A percentile compares a stretch with the other conserved stretches of the same genome.
These are phyloP conservation scores for Montipora sp. DNA, from an alignment of 64 coral and sea anemone genomes.

Conservation along the genomic window DNA sequence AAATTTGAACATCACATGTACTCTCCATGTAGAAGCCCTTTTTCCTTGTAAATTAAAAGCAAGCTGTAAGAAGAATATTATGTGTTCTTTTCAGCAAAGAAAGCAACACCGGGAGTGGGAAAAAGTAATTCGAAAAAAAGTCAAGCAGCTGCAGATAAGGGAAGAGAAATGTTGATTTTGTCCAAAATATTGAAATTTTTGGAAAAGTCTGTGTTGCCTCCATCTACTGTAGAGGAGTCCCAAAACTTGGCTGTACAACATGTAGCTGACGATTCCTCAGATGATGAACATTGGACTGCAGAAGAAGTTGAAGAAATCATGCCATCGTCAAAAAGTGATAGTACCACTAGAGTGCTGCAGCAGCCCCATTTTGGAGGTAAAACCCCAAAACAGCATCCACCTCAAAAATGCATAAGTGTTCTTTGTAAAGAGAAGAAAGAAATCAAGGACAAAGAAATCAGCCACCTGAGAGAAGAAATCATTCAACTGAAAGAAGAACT, in stretches of 20 bases:
- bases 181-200: too few species aligned
- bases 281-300: constrained; percentile 3
- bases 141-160: too few species aligned
- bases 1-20: too few species aligned
- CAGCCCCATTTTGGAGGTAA: constrained; percentile 37
- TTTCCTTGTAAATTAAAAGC: too few species aligned
- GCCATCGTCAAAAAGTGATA: background rate
- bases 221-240: background rate
- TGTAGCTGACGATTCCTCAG: background rate
- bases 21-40: too few species aligned
- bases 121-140: too few species aligned
- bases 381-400: constrained; percentile 13
- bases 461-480: constrained; percentile 29
- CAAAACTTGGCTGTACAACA: too few species aligned
- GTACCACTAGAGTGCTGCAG: background rate
- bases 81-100: too few species aligned
- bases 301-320: background rate
- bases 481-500: constrained; percentile 32
- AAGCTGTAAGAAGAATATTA: too few species aligned
- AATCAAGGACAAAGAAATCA: constrained; percentile 11
- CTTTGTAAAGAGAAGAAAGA: constrained; percentile 41
- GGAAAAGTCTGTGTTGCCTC: too few species aligned
- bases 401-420: constrained; percentile 29
- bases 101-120: too few species aligned
- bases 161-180: too few species aligned